phyloP scores from a whole-genome alignment of 2,888 invertebrate genomes.

The Leucoptera coffeella region DNA sequence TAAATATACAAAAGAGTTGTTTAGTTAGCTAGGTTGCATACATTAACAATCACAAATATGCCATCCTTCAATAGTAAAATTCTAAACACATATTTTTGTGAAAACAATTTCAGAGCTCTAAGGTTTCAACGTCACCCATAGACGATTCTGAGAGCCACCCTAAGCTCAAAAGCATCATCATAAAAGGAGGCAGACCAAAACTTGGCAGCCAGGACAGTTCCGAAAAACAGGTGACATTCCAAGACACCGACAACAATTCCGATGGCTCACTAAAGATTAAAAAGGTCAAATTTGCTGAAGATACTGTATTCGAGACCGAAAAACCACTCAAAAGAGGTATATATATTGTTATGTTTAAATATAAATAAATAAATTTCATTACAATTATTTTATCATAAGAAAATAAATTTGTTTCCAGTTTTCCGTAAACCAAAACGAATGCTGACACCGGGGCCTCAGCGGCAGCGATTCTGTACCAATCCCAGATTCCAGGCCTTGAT shows the following conservation, averaged over 20 bases:
- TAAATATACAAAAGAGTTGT: too few species aligned
- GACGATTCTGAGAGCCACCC: constrained; percentile 14
- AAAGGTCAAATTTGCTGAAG: constrained; percentile 35
- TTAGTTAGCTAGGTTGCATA: too few species aligned
- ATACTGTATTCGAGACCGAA: constrained; percentile 28
- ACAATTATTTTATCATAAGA: too few species aligned
- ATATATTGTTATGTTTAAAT: constrained; percentile 2
- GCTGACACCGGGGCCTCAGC: constrained; percentile 40
- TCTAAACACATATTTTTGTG: too few species aligned
- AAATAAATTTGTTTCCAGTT: too few species aligned
- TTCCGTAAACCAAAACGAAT: constrained; percentile 39
- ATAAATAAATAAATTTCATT: too few species aligned
- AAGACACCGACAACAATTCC: constrained; percentile 22
- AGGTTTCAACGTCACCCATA: too few species aligned
- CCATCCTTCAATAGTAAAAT: too few species aligned
- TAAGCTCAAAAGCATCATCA: constrained; percentile 36
- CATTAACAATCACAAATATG: too few species aligned
- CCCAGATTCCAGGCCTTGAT: constrained; percentile 41
- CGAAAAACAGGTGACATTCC: too few species aligned
- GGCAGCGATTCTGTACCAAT: constrained; percentile 20
- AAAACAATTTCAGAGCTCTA: too few species aligned
- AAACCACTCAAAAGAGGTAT: constrained; percentile 25
- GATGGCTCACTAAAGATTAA: constrained; percentile 19
- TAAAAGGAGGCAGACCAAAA: constrained; percentile 17
- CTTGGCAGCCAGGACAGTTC: constrained; percentile 36